Base-by-base conservation (phyloP, 2,113 vertebrate genomes). In the Numida meleagris region DNA sequence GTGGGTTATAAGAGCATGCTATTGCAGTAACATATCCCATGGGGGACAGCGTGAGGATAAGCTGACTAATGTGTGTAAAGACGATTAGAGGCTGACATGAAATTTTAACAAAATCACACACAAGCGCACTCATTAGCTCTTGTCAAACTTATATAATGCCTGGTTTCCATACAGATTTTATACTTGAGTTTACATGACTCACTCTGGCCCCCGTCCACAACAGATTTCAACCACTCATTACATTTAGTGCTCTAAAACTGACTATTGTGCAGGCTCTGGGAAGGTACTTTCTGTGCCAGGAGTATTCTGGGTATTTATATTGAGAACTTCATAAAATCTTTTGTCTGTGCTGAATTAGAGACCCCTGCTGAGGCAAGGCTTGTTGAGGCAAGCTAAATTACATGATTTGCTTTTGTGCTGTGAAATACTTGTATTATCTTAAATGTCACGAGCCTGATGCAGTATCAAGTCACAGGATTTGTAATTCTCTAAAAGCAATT, bases 401-500 rank as follows among this genome's bases (percentile, higher is more conserved):
- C 96, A 97, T 96, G 95, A 97, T 97, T 97, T 97, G 95, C 97
- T 94, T 97, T 97, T 97, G 95, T 97, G 96, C 96, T 97, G 95
- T 88, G 94, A 96, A 97, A 97, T 96, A 97, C 96, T 96, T 96
- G 96, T 95, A 97, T 97, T 97, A 97, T 97, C 95, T 97, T 97
- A 97, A 97, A 97, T 97, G 97, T 97, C 97, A 97, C 25, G 25
- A 96, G 96, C 90, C 94, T 96, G 96, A 97, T 95, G 95, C 93
- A 95, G 95, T 91, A 96, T 94, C 96, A 97, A 97, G 97, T 95
- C 94, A 93, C 74, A 95, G 90, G 85, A 97, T 95, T 97, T 94
- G 93, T 89, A 92, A 95, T 96, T 96, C 96, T 96, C 96, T 96
- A 96, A 96, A 96, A 93, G 96, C 95, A 96, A 83, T 96, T 94